Evolutionary conservation across 2,113 vertebrate genomes (phyloP).

Genomic region (Holacanthus passer): DNA sequence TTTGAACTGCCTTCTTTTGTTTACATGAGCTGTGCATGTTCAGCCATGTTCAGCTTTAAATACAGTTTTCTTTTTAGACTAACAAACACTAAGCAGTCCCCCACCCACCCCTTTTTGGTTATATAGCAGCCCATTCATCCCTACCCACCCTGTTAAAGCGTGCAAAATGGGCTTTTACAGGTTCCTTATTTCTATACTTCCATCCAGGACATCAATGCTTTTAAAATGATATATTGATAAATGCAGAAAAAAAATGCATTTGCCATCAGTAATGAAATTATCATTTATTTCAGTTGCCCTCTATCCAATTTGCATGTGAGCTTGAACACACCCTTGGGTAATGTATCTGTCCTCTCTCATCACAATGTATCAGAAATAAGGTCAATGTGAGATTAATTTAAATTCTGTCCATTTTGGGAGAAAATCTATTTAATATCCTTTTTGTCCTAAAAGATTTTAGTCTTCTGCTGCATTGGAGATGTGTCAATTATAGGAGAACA

Average conservation of each 20-base stretch:
- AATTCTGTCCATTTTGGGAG: background rate
- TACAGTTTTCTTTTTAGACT: background rate
- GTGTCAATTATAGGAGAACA: slow-evolving; percentile 1
- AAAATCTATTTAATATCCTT: background rate
- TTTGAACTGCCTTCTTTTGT: slow-evolving; percentile 55
- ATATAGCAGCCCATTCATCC: background rate
- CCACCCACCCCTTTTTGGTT: slow-evolving; percentile 12
- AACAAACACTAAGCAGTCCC: slow-evolving; percentile 49
- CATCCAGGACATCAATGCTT: background rate
- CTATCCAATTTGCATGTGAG: slow-evolving; percentile 45
- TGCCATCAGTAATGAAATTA: background rate
- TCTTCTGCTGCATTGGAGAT: background rate
- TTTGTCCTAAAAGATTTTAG: background rate
- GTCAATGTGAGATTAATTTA: slow-evolving; percentile 25
- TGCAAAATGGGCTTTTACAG: slow-evolving; percentile 39
- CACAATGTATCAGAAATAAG: slow-evolving; percentile 35
- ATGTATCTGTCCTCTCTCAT: slow-evolving; percentile 12
- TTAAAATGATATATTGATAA: background rate
- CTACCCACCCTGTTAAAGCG: background rate
- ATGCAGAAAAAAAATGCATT: background rate
- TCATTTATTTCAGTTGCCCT: slow-evolving; percentile 20
- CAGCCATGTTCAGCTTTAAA: slow-evolving; percentile 12
- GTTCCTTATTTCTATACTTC: slow-evolving; percentile 23
- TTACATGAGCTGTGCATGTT: slow-evolving; percentile 51
- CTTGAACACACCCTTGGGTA: slow-evolving; percentile 70